Evolutionary conservation across 2,888 invertebrate species (phyloP).

Genomic region (Agrotis ipsilon): DNA sequence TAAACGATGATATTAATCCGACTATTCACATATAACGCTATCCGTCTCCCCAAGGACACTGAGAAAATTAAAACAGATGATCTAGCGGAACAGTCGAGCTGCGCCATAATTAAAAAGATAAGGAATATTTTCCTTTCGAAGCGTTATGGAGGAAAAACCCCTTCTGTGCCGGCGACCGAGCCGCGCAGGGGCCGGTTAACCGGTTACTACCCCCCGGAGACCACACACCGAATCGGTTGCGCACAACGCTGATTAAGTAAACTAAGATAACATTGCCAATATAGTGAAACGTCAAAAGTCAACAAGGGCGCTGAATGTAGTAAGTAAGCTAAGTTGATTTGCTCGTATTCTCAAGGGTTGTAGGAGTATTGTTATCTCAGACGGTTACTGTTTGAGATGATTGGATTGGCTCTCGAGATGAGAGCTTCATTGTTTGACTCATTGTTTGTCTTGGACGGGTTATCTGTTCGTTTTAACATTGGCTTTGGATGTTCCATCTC

Average conservation of each 20-base stretch:
- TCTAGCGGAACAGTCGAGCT: constrained; percentile 83
- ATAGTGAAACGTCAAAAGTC: constrained; percentile 88
- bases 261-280: constrained; percentile 90
- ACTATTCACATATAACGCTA: constrained; percentile 63
- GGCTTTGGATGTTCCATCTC: constrained; percentile 39
- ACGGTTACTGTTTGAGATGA: constrained; percentile 89
- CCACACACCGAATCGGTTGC: constrained; percentile 82
- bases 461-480: constrained; percentile 63
- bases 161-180: constrained; percentile 73
- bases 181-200: constrained; percentile 80
- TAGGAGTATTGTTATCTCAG: constrained; percentile 82
- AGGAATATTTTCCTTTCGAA: constrained; percentile 87
- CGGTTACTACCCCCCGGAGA: constrained; percentile 87
- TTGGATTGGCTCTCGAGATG: constrained; percentile 87
- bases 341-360: constrained; percentile 88
- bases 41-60: constrained; percentile 76
- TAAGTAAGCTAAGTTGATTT: constrained; percentile 86
- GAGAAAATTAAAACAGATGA: constrained; percentile 90
- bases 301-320: constrained; percentile 88
- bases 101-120: constrained; percentile 91
- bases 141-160: constrained; percentile 80
- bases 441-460: constrained; percentile 72
- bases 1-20: constrained; percentile 57
- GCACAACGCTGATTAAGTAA: constrained; percentile 89
- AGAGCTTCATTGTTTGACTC: constrained; percentile 83